phyloP scores from a whole-genome alignment of 2,113 vertebrate species.

The Barnardius zonarius region DNA sequence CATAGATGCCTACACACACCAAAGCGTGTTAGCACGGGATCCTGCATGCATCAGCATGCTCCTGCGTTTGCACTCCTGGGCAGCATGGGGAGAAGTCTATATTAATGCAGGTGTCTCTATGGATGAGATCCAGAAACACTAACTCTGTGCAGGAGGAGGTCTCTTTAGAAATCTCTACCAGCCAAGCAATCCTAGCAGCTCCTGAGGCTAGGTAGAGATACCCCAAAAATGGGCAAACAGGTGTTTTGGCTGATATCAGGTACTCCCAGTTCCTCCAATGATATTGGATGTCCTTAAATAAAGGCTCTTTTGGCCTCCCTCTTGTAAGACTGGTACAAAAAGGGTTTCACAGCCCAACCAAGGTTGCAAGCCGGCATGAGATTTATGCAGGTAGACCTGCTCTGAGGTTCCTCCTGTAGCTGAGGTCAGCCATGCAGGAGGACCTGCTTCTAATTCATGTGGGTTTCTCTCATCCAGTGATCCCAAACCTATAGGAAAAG shows the following conservation, averaged over 20 bases:
- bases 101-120: background rate
- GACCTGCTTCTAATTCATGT: background rate
- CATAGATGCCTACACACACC: background rate
- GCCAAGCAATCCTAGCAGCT: background rate
- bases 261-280: background rate
- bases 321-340: background rate
- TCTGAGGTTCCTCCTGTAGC: background rate
- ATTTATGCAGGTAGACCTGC: background rate
- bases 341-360: background rate
- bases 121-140: background rate
- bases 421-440: background rate
- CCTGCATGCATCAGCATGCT: rapidly evolving
- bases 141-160: background rate
- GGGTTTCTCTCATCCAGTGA: background rate
- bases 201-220: background rate
- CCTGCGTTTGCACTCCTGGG: background rate
- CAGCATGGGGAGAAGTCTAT: background rate
- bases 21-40: background rate
- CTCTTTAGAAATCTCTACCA: background rate
- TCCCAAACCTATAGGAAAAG: background rate
- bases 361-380: background rate
- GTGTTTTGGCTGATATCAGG: background rate
- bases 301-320: background rate
- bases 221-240: background rate
- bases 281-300: background rate